Conservation (phyloP, 2,113 vertebrate genomes). For the Dryoscopus gambensis region DNA sequence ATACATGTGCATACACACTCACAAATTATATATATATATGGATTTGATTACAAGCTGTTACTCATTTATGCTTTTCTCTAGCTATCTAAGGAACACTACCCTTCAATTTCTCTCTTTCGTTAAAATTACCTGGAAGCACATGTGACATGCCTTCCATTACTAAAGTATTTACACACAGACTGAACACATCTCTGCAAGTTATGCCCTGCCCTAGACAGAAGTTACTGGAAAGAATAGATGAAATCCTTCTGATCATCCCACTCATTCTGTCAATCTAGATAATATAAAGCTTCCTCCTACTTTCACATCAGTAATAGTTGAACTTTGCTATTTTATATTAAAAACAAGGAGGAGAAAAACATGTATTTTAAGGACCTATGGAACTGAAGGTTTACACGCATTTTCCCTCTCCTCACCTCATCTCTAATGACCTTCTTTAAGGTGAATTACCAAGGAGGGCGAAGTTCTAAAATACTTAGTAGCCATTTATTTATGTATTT, state of each 20-base stretch:
- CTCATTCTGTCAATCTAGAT: neutral
- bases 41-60: neutral
- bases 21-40: too few species aligned
- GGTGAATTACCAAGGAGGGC: neutral
- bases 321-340: neutral
- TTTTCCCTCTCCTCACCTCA: neutral
- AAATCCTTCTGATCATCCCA: neutral
- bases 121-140: neutral
- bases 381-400: neutral
- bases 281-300: neutral
- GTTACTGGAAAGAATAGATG: neutral
- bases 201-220: neutral
- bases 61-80: neutral
- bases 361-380: neutral
- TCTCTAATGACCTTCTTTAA: neutral
- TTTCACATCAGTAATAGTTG: neutral
- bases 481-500: neutral
- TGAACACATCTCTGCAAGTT: neutral
- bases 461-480: neutral
- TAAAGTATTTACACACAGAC: neutral
- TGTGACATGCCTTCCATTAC: neutral
- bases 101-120: neutral
- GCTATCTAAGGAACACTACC: neutral
- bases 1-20: neutral
- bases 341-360: neutral